phyloP scores from a whole-genome alignment of 2,888 invertebrate genomes.

The Caenorhabditis wallacei region DNA sequence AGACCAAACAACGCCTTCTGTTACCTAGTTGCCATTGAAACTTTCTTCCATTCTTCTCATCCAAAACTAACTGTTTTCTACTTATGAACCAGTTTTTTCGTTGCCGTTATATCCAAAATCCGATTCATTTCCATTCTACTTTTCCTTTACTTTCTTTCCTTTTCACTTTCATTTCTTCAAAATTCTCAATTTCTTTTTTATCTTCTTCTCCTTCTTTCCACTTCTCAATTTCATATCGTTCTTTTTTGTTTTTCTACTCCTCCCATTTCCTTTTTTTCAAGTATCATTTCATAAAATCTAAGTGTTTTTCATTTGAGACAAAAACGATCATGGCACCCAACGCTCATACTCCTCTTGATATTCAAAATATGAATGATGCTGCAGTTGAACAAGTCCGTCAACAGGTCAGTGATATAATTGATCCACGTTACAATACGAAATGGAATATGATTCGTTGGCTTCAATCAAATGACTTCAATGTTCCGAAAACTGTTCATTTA shows the following conservation, averaged over 20 bases:
- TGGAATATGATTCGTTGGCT: constrained; percentile 76
- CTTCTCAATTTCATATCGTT: constrained; percentile 1
- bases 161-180: constrained; percentile 13
- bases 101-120: constrained; percentile 25
- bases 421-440: constrained; percentile 71
- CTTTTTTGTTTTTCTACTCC: neutral
- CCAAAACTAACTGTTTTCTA: constrained; percentile 4
- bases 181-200: constrained; percentile 12
- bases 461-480: constrained; percentile 67
- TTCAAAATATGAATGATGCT: constrained; percentile 45
- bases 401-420: constrained; percentile 66
- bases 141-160: constrained; percentile 12
- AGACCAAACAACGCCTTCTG: neutral
- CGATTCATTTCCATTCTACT: constrained; percentile 17
- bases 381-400: constrained; percentile 61
- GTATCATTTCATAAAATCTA: neutral
- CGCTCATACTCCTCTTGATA: constrained; percentile 28
- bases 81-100: constrained; percentile 10
- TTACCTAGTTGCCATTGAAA: constrained; percentile 18
- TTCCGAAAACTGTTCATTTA: constrained; percentile 68
- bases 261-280: neutral
- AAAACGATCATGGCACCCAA: constrained; percentile 61
- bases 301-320: neutral
- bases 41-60: neutral
- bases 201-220: no score